phyloP scores from a whole-genome alignment of 2,113 vertebrate genomes.

The Dryoscopus gambensis region DNA sequence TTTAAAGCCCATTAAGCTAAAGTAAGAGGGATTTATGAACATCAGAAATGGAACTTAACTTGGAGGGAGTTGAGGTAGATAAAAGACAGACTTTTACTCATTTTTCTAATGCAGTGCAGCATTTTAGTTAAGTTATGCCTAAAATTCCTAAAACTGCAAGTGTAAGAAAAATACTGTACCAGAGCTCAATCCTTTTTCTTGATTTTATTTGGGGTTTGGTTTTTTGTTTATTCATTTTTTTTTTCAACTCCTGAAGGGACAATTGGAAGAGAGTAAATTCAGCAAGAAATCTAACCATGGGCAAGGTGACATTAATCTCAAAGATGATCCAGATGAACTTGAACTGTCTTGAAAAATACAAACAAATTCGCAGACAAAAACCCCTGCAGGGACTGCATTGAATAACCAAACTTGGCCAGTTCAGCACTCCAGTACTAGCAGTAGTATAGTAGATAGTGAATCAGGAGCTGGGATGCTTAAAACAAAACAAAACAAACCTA shows the following conservation, averaged over 20 bases:
- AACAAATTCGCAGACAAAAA: background rate
- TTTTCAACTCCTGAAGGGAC: background rate
- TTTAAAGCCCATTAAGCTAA: background rate
- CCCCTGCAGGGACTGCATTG: background rate
- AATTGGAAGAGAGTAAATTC: background rate
- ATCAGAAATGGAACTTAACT: background rate
- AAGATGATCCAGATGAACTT: slow-evolving; percentile 1
- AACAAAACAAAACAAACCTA: background rate
- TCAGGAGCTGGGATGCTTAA: background rate
- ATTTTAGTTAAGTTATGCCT: background rate
- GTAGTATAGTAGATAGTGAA: background rate
- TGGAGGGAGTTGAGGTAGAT: background rate
- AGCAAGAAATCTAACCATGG: background rate
- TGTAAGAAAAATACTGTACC: background rate
- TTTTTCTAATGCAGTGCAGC: background rate
- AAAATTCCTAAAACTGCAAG: background rate
- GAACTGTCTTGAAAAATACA: slow-evolving; percentile 3
- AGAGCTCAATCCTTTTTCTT: background rate
- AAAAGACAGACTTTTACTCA: background rate
- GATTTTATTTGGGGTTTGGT: background rate
- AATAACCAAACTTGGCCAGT: background rate
- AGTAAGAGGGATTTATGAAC: background rate
- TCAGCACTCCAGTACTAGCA: background rate
- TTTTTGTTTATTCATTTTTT: background rate
- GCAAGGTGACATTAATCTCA: slow-evolving; percentile 3